Conservation (phyloP, 2,888 invertebrate genomes). For the Resseliella maxima region DNA sequence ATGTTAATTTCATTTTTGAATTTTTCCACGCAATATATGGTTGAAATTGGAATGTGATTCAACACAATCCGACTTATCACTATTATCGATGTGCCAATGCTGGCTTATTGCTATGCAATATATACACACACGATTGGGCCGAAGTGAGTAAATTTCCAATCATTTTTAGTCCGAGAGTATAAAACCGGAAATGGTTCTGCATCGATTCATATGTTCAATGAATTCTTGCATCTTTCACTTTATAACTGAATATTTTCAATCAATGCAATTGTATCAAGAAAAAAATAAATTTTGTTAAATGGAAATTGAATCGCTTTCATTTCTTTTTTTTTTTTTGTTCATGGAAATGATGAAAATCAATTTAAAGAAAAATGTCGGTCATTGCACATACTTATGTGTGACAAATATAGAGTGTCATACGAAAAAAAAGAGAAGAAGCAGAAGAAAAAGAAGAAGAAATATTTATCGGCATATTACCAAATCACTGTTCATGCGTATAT, state of each 20-base stretch:
- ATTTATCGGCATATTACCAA: constrained; percentile 35
- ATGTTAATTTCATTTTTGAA: constrained; percentile 41
- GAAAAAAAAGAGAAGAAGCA: too few species aligned
- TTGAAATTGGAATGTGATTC: constrained; percentile 17
- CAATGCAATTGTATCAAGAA: too few species aligned
- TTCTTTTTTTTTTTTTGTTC: too few species aligned
- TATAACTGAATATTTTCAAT: too few species aligned
- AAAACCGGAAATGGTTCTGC: background rate
- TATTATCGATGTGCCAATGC: background rate
- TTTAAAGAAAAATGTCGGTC: background rate
- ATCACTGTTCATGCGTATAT: background rate
- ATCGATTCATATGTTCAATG: background rate
- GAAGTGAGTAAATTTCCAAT: constrained; percentile 4
- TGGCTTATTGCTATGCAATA: too few species aligned
- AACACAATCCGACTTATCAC: constrained; percentile 12
- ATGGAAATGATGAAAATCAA: background rate
- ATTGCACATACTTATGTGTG: background rate
- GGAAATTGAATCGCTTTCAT: too few species aligned
- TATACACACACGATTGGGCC: background rate
- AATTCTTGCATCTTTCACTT: background rate
- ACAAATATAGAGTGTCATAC: background rate
- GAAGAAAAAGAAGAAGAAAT: too few species aligned
- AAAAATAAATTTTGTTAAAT: too few species aligned
- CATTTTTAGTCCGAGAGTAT: background rate
- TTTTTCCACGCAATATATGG: background rate